phyloP scores from a whole-genome alignment of 2,888 invertebrate species.

The Bombylius major region DNA sequence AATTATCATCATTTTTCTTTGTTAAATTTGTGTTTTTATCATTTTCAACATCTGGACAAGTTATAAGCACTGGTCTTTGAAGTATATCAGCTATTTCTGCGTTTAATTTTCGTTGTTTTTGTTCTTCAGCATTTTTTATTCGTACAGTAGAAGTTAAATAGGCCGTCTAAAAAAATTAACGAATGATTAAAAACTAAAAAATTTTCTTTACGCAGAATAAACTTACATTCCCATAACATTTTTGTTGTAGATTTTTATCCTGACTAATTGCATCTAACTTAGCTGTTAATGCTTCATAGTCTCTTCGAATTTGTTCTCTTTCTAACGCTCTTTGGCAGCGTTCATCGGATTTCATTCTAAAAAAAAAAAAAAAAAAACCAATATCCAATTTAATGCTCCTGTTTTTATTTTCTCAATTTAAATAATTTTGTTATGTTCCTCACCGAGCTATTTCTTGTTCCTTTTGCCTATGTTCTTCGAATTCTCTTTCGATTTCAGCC shows the following conservation, averaged over 20 bases:
- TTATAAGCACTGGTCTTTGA: conserved; percentile 29
- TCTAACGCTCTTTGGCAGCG: conserved; percentile 40
- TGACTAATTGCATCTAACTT: conserved; percentile 38
- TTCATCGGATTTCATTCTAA: conserved; percentile 25
- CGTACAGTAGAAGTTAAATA: conserved; percentile 37
- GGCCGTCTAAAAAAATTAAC: conserved; percentile 17
- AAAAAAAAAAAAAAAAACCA: not conserved
- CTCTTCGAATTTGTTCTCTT: conserved; percentile 38
- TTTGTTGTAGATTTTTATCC: conserved; percentile 19
- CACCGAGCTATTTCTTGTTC: conserved; percentile 17
- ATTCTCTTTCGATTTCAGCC: conserved; percentile 21
- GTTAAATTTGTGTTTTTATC: not conserved
- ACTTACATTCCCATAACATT: conserved; percentile 1
- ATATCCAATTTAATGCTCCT: no score
- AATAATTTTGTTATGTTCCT: no score
- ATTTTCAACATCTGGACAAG: conserved; percentile 24
- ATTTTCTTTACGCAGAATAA: not conserved
- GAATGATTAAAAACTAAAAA: not conserved
- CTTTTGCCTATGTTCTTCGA: conserved; percentile 19
- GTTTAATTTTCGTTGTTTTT: conserved; percentile 41
- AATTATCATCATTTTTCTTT: not conserved
- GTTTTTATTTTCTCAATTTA: no score
- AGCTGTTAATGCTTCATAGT: conserved; percentile 39
- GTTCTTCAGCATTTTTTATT: conserved; percentile 33
- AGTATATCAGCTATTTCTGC: conserved; percentile 38